Evolutionary conservation across 2,797 vertebrate species (phyloP).

Genomic region (Myotis pilosus): DNA sequence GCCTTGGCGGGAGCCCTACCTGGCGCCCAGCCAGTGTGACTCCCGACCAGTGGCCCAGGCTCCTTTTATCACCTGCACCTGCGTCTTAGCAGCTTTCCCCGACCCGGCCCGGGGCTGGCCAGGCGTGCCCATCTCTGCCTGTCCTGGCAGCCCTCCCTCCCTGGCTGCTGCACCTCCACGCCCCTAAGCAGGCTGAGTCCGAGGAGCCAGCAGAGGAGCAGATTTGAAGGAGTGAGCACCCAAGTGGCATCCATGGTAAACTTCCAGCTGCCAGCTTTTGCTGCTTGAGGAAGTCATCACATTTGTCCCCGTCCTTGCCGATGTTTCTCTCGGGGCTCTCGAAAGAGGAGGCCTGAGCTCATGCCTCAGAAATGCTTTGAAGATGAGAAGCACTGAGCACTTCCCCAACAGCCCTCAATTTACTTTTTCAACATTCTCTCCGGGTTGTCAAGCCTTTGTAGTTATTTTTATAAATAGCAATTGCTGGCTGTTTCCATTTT

Average conservation of each 20-base stretch:
- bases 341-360: conserved; percentile 66
- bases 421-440: conserved; percentile 76
- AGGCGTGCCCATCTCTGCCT: neutral
- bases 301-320: neutral
- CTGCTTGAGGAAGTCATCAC: neutral
- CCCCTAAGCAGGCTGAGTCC: neutral
- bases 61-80: neutral
- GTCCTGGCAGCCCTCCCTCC: neutral
- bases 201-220: neutral
- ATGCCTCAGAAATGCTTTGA: conserved; percentile 74
- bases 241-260: neutral
- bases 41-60: neutral
- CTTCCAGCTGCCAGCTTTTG: neutral
- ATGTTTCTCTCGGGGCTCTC: neutral
- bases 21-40: neutral
- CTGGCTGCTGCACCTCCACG: neutral
- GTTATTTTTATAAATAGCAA: conserved; percentile 77
- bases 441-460: conserved; percentile 77
- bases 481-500: conserved; percentile 75
- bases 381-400: conserved; percentile 71
- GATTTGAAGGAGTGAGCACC: neutral
- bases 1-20: neutral
- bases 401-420: conserved; percentile 74
- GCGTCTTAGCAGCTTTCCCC: neutral
- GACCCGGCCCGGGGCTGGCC: neutral